Evolutionary conservation across 2,113 vertebrate genomes (phyloP).

Genomic region (Gymnocephalus cernua): DNA sequence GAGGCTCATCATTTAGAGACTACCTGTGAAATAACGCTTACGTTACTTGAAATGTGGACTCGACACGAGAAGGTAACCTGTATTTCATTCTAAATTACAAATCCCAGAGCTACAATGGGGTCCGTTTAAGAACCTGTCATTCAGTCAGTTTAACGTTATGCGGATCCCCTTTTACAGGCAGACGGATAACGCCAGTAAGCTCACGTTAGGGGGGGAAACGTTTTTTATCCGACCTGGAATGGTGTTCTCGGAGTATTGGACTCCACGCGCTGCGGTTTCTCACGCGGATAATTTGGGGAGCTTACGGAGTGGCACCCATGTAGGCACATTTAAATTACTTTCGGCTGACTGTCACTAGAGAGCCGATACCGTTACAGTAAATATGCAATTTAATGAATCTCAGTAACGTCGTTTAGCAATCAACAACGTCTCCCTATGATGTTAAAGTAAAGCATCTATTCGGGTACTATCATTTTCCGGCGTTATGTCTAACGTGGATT

Average conservation of each 20-base stretch:
- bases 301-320: background rate
- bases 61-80: background rate
- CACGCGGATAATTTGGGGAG: slow-evolving; percentile 18
- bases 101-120: background rate
- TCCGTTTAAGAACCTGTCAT: slow-evolving; percentile 8
- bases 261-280: slow-evolving; percentile 20
- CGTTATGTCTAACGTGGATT: background rate
- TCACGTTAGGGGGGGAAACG: background rate
- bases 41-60: background rate
- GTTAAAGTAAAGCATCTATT: slow-evolving; percentile 1
- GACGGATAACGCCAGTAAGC: background rate
- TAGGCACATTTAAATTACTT: background rate
- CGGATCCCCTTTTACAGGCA: background rate
- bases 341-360: background rate
- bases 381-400: background rate
- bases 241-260: background rate
- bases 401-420: background rate
- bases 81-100: background rate
- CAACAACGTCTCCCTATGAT: background rate
- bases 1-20: background rate
- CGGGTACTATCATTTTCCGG: background rate
- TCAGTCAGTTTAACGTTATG: background rate
- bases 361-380: background rate
- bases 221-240: slow-evolving; percentile 15
- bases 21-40: background rate